Evolutionary conservation across 92 coral and sea anemone genomes (phyloP).

Genomic region (Phenganax subtilis): DNA sequence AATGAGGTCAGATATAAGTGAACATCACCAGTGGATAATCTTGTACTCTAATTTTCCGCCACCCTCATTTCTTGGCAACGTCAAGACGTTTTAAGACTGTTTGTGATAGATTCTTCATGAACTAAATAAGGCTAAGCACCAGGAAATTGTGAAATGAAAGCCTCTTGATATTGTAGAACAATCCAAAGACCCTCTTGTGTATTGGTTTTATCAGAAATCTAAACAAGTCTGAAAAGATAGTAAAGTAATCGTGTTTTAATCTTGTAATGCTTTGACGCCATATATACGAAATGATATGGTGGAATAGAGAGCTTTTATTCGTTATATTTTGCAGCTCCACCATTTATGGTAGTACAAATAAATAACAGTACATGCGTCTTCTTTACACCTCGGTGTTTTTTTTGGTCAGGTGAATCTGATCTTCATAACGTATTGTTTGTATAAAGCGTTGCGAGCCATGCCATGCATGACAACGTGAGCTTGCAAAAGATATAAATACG

Average conservation of each 20-base stretch:
- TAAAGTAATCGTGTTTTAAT: neutral
- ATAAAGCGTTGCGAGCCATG: too few species aligned
- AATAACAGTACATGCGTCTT: too few species aligned
- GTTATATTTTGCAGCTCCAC: too few species aligned
- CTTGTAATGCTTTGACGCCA: neutral
- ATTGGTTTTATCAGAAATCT: neutral
- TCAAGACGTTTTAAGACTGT: neutral
- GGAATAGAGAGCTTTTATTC: too few species aligned
- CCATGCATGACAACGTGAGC: too few species aligned
- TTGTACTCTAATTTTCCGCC: neutral
- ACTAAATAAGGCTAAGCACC: neutral
- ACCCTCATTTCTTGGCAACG: neutral
- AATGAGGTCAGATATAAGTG: too few species aligned
- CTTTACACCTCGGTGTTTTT: too few species aligned
- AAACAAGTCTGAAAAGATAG: neutral
- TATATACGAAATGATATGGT: too few species aligned
- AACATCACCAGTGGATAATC: neutral
- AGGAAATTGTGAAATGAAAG: constrained; percentile 4
- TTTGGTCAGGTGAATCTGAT: too few species aligned
- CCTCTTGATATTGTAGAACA: neutral
- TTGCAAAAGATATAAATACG: too few species aligned
- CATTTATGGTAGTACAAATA: too few species aligned
- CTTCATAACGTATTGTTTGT: too few species aligned
- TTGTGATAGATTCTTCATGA: neutral
- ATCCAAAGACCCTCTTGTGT: constrained; percentile 5